Conservation (phyloP, 2,888 invertebrate species). For the Sycophila texana region DNA sequence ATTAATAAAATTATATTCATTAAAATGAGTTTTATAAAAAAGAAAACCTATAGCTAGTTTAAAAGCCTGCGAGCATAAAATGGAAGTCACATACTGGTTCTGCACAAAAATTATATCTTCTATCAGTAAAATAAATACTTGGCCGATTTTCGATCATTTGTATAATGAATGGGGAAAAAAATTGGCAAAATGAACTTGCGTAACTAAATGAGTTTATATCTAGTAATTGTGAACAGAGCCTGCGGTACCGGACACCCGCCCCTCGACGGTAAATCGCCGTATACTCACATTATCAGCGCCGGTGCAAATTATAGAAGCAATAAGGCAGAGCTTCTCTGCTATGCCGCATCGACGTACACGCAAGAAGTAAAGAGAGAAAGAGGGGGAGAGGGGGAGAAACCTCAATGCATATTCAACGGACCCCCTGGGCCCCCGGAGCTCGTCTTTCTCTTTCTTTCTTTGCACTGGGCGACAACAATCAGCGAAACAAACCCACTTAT, state of each 20-base stretch:
- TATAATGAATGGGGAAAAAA: too few species aligned
- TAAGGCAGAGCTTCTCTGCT: conserved; percentile 44
- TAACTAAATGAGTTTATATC: background rate
- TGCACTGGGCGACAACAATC: conserved; percentile 69
- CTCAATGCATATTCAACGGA: conserved; percentile 70
- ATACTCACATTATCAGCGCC: conserved; percentile 60
- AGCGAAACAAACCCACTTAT: conserved; percentile 73
- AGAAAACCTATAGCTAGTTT: too few species aligned
- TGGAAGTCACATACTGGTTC: too few species aligned
- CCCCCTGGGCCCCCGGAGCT: conserved; percentile 60
- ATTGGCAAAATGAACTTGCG: too few species aligned
- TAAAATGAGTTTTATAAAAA: too few species aligned
- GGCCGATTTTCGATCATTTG: too few species aligned
- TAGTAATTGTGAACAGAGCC: background rate
- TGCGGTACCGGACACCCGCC: background rate
- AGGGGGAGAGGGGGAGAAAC: background rate
- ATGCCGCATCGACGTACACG: conserved; percentile 12
- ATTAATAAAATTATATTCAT: too few species aligned
- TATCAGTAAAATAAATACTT: too few species aligned
- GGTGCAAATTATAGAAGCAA: conserved; percentile 68
- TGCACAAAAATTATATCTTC: too few species aligned
- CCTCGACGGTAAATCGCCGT: background rate
- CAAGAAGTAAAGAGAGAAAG: background rate
- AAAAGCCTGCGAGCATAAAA: too few species aligned
- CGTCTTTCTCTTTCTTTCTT: conserved; percentile 32